Base-by-base conservation (phyloP, 2,888 invertebrate species). In the Colletes collaris region DNA sequence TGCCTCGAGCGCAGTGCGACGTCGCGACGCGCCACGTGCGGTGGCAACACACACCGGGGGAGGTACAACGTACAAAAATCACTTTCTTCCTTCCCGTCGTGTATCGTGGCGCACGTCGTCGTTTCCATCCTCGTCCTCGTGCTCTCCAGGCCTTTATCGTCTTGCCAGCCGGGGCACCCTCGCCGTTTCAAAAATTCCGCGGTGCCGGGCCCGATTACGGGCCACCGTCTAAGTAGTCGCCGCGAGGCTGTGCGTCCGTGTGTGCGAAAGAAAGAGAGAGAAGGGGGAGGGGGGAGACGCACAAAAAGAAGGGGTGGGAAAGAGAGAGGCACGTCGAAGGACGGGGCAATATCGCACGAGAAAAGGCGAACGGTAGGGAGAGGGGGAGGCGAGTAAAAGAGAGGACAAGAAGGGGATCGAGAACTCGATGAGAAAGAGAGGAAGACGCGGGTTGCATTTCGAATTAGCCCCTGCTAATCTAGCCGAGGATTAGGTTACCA, bases 21-120 rank as follows among this genome's bases (percentile, higher is more conserved):
- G 92, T 92, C 92, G 93, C 92, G 91, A 92, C 91, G 92, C 92
- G 91, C 92, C 93, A 93, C 92, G 92, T 93, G 93, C 92, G 91
- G 93, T 92, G 90, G 80, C 81, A 81, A 85, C 85, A 87, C 76
- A 83, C 75, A 82, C 73, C 87, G 81, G 79, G 85, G 81, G 67
- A 77, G 84, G 85, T 87, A 86, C 86, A 80, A 87, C 86, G 68
- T 87, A 85, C 83, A 80, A 78, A 87, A 88, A 86, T 86, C 87
- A 87, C 81, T 82, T 85, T 86, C 89, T 70, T 77, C 68, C 71
- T 62, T 73, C 66, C 65, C 70, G 53, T 58, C 69, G 72, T 49
- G 75, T 77, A 70, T 77, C 72, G 68, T 76, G 65, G 50, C 67
- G 50, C 13, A 64, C 60, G 50, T 52, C 63, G 60, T 44, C 68